phyloP scores from a whole-genome alignment of 2,797 vertebrate genomes.

The Karalla daura region DNA sequence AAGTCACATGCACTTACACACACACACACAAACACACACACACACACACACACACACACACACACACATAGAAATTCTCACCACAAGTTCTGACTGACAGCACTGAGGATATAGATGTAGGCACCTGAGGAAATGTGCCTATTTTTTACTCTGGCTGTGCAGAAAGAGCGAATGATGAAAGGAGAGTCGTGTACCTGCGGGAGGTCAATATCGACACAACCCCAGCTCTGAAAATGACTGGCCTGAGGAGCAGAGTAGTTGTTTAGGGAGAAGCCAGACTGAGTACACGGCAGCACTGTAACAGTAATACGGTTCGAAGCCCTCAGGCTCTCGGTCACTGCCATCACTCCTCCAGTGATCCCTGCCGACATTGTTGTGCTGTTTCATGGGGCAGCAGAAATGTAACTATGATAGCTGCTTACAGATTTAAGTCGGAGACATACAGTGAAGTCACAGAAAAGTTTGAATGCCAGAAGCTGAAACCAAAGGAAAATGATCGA shows the following conservation, averaged over 20 bases:
- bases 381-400: slow-evolving; percentile 42
- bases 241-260: slow-evolving; percentile 66
- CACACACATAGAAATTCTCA: no score
- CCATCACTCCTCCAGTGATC: slow-evolving; percentile 50
- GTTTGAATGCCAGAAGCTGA: slow-evolving; percentile 32
- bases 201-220: slow-evolving; percentile 77
- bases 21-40: not conserved
- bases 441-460: slow-evolving; percentile 33
- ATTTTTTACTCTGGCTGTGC: slow-evolving; percentile 54
- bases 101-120: slow-evolving; percentile 48
- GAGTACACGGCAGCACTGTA: slow-evolving; percentile 64
- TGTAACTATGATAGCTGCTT: slow-evolving; percentile 42
- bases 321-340: slow-evolving; percentile 51
- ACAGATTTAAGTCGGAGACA: slow-evolving; percentile 23
- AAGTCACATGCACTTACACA: not conserved
- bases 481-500: not conserved
- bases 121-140: slow-evolving; percentile 27
- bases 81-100: slow-evolving; percentile 58
- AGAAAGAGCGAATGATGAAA: slow-evolving; percentile 60
- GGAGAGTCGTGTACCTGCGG: slow-evolving; percentile 61
- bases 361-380: slow-evolving; percentile 49
- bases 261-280: slow-evolving; percentile 66
- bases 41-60: slow-evolving; percentile 21
- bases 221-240: slow-evolving; percentile 70
- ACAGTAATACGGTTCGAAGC: slow-evolving; percentile 65